Conservation (phyloP, 2,797 vertebrate species). For the Phrynocephalus forsythii region DNA sequence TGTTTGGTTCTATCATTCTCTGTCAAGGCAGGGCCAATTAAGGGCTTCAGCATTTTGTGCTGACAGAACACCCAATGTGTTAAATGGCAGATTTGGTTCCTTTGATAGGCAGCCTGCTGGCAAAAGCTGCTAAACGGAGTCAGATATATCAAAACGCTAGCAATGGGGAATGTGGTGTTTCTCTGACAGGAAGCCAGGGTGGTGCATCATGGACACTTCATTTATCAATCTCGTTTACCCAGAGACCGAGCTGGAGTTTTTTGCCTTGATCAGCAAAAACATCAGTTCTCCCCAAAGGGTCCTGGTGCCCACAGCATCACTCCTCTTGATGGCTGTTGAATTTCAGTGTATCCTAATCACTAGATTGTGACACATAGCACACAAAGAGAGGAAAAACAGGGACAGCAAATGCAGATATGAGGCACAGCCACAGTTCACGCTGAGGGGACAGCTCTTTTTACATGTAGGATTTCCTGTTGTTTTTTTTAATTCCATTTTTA, state of each 20-base stretch:
- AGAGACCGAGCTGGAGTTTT: slow-evolving; percentile 36
- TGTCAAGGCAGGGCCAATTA: slow-evolving; percentile 19
- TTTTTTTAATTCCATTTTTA: neutral
- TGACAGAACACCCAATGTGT: slow-evolving; percentile 74
- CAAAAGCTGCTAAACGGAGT: slow-evolving; percentile 58
- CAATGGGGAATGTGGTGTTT: slow-evolving; percentile 71
- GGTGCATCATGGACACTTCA: slow-evolving; percentile 55
- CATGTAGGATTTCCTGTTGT: fast-evolving
- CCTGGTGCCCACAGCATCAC: neutral
- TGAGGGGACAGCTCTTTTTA: neutral
- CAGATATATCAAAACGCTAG: slow-evolving; percentile 66
- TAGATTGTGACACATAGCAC: slow-evolving; percentile 13
- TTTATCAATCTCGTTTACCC: slow-evolving; percentile 59
- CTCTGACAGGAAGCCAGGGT: slow-evolving; percentile 66
- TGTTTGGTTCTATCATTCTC: neutral
- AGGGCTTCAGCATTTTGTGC: slow-evolving; percentile 47
- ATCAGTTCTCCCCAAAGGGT: slow-evolving; percentile 36
- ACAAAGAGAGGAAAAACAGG: slow-evolving; percentile 34
- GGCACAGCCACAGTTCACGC: neutral
- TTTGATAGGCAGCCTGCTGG: slow-evolving; percentile 58
- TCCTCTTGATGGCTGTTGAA: slow-evolving; percentile 17
- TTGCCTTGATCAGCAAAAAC: slow-evolving; percentile 41
- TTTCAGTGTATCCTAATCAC: slow-evolving; percentile 31
- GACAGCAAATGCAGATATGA: neutral
- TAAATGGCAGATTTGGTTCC: slow-evolving; percentile 58